Evolutionary conservation across 2,888 invertebrate genomes (phyloP).

Genomic region (Microplitis manilae): DNA sequence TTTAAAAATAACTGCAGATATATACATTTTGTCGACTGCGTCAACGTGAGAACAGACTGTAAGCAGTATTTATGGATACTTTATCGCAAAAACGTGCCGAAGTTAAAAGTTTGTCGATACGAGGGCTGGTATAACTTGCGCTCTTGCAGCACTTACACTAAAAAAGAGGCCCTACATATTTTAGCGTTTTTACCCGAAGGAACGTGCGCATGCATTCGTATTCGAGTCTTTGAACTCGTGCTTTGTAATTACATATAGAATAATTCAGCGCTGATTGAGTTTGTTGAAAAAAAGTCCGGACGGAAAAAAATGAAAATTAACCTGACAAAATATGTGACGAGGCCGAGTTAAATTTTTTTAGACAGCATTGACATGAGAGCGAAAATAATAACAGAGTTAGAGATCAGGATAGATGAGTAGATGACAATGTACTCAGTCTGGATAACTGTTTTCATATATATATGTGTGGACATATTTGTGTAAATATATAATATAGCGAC

Average conservation of each 20-base stretch:
- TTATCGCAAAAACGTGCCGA: conserved; percentile 20
- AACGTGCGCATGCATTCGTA: neutral
- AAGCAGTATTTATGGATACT: conserved; percentile 13
- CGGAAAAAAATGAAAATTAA: too few species aligned
- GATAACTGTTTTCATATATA: neutral
- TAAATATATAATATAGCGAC: conserved; percentile 4
- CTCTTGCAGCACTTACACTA: neutral
- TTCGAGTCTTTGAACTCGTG: neutral
- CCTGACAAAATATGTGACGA: too few species aligned
- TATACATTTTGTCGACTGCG: too few species aligned
- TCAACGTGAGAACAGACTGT: too few species aligned
- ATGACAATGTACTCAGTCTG: neutral
- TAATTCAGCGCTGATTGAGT: neutral
- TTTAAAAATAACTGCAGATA: too few species aligned
- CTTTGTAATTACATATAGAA: neutral
- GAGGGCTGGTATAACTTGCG: neutral
- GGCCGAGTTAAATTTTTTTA: too few species aligned
- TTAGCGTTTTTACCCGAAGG: neutral
- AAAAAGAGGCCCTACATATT: neutral
- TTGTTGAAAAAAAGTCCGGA: neutral
- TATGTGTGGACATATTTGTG: neutral
- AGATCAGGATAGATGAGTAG: neutral
- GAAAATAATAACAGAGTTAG: too few species aligned
- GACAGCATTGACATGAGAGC: too few species aligned
- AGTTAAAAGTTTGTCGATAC: neutral